A percentile compares a stretch with the other conserved stretches of the same genome.
phyloP scores from a whole-genome alignment of 2,797 vertebrate species.

The Steatocranus sp. region DNA sequence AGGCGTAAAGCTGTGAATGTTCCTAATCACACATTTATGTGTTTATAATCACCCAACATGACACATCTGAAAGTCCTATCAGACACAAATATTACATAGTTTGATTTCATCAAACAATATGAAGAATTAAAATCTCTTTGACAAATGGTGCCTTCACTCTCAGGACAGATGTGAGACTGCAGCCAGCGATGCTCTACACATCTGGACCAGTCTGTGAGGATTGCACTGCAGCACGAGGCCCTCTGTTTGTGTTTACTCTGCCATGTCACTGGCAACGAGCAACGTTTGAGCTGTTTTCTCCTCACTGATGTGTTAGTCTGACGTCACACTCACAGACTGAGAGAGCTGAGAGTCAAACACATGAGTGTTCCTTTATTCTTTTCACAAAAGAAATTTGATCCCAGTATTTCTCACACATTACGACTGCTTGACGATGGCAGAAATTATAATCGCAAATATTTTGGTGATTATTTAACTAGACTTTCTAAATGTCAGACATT shows the following conservation, averaged over 20 bases:
- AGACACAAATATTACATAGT: fast-evolving
- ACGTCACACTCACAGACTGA: slow-evolving; percentile 9
- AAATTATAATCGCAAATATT: not conserved
- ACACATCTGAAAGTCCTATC: too few species aligned
- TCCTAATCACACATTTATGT: not conserved
- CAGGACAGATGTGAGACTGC: slow-evolving; percentile 30
- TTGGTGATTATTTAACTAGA: not conserved
- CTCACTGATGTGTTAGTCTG: slow-evolving; percentile 31
- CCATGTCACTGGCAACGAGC: slow-evolving; percentile 37
- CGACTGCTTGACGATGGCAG: not conserved
- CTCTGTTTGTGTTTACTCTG: slow-evolving; percentile 57
- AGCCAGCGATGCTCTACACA: slow-evolving; percentile 22
- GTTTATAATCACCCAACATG: not conserved
- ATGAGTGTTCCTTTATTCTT: not conserved
- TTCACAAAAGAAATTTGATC: not conserved
- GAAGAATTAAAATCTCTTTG: not conserved
- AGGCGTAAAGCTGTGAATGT: not conserved
- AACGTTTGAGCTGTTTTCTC: slow-evolving; percentile 37
- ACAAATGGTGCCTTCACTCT: slow-evolving; percentile 2
- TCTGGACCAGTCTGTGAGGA: slow-evolving; percentile 42
- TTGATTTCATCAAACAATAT: not conserved
- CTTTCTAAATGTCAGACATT: not conserved
- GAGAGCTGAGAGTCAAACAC: not conserved
- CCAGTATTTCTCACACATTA: not conserved
- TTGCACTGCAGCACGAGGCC: slow-evolving; percentile 20